Conservation (phyloP, 2,797 vertebrate species). For the Xiphorhynchus erythropygius region DNA sequence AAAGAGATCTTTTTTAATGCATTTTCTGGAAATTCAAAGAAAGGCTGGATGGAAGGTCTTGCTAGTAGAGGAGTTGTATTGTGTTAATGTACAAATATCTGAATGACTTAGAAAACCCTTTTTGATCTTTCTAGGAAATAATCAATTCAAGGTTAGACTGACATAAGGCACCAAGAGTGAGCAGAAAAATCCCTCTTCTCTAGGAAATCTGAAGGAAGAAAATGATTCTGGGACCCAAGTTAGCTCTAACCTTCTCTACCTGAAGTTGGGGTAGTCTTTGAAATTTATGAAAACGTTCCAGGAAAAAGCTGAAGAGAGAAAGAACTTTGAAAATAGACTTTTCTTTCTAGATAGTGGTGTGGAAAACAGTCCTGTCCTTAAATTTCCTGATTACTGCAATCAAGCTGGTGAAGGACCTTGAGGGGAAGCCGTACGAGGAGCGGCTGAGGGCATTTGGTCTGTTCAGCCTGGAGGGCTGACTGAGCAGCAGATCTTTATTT, state of each 20-base stretch:
- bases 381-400: neutral
- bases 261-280: neutral
- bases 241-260: neutral
- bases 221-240: neutral
- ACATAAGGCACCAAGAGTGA: neutral
- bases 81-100: neutral
- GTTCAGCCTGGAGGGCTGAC: neutral
- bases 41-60: neutral
- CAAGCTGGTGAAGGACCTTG: neutral
- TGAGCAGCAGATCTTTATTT: neutral
- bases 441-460: neutral
- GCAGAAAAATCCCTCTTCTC: neutral
- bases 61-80: neutral
- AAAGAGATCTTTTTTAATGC: neutral
- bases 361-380: neutral
- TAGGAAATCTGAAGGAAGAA: neutral
- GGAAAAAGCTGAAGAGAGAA: neutral
- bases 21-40: neutral
- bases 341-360: neutral
- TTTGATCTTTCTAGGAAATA: neutral
- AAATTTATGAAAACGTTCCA: neutral
- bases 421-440: neutral
- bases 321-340: neutral
- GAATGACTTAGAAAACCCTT: neutral
- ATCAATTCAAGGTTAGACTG: neutral